Conservation (phyloP, 2,797 vertebrate genomes). For the Diplodus sargus region DNA sequence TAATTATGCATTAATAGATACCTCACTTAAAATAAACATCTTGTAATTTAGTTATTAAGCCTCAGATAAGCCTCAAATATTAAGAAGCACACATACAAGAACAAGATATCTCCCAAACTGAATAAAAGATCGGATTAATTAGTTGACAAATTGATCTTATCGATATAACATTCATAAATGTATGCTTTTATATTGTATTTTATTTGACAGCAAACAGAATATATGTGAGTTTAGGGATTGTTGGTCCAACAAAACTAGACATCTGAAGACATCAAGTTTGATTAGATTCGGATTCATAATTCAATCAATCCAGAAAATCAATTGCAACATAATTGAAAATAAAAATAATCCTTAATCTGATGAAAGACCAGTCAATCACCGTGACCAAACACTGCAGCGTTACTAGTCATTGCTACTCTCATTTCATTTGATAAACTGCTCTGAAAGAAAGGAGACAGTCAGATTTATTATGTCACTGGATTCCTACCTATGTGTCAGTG, state of each 20-base stretch:
- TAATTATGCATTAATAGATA: neutral
- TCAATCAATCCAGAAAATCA: neutral
- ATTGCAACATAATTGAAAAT: neutral
- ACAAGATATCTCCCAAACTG: neutral
- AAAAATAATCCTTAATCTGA: neutral
- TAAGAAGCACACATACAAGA: no score
- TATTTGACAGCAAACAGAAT: neutral
- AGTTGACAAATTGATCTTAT: no score
- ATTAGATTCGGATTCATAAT: no score
- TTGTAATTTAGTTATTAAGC: neutral
- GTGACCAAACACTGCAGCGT: neutral
- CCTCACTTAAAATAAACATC: neutral
- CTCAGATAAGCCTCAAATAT: neutral
- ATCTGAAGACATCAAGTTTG: neutral
- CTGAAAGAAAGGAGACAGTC: neutral
- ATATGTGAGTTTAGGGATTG: neutral
- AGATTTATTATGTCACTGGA: neutral
- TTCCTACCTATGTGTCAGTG: neutral
- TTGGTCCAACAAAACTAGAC: neutral
- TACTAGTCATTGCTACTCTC: neutral
- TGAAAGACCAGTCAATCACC: neutral
- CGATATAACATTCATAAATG: neutral
- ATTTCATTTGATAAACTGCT: neutral
- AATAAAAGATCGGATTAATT: neutral
- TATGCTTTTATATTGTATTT: neutral